Evolutionary conservation across 2,888 invertebrate genomes (phyloP).

Genomic region (Vanessa cardui): DNA sequence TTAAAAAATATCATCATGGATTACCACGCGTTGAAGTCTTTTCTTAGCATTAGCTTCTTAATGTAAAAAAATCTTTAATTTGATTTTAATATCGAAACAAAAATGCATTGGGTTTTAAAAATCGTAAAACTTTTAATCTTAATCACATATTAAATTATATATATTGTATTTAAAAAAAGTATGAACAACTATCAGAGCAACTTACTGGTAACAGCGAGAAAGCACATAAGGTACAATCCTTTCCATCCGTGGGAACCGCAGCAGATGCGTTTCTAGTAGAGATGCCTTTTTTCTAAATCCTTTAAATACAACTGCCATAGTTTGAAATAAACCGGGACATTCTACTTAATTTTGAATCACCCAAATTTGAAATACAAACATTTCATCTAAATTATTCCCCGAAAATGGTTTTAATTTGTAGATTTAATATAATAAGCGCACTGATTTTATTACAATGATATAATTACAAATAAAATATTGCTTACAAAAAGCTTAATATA

Average conservation of each 20-base stretch:
- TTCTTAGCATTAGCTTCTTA: conserved; percentile 38
- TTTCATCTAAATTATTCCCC: background rate
- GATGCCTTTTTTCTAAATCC: conserved; percentile 69
- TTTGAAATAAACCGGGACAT: conserved; percentile 28
- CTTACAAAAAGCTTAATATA: too few species aligned
- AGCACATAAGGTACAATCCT: conserved; percentile 61
- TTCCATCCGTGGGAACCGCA: conserved; percentile 74
- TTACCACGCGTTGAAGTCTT: conserved; percentile 55
- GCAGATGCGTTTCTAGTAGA: conserved; percentile 69
- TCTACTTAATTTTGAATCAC: background rate
- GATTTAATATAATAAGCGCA: background rate
- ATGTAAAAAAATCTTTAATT: too few species aligned
- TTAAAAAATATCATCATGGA: background rate
- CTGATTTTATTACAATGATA: background rate
- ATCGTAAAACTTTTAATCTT: too few species aligned
- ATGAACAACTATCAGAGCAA: background rate
- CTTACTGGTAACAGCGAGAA: conserved; percentile 15
- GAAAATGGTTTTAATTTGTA: background rate
- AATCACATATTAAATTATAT: too few species aligned
- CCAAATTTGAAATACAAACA: background rate
- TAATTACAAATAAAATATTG: too few species aligned
- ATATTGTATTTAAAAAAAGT: background rate
- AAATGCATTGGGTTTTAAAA: too few species aligned
- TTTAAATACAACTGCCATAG: conserved; percentile 47
- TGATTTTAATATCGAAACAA: too few species aligned